Conservation (phyloP, 2,797 vertebrate species). For the Rhabdophis nuchalis region DNA sequence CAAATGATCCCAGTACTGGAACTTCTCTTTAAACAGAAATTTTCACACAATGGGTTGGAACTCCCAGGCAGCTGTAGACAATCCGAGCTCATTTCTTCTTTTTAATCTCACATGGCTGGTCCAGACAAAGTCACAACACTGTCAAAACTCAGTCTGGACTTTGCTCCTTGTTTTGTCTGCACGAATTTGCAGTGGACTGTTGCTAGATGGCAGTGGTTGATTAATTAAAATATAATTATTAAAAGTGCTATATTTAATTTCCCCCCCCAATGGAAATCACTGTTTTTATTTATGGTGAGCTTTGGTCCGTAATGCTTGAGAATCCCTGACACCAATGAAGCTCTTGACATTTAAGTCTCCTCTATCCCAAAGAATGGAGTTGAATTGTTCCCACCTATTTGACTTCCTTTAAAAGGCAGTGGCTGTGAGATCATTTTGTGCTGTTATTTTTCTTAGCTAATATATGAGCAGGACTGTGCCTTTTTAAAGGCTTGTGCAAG, state of each 20-base stretch:
- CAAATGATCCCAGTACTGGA: not conserved
- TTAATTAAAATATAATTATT: not conserved
- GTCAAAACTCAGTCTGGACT: not conserved
- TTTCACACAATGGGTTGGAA: not conserved
- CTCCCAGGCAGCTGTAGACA: not conserved
- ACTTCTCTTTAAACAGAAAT: not conserved
- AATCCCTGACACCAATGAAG: not conserved
- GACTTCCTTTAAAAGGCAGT: not conserved
- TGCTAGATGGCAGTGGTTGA: not conserved
- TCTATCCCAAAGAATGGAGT: not conserved
- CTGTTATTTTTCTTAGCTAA: not conserved
- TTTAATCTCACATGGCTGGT: not conserved
- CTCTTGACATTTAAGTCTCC: not conserved
- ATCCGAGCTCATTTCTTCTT: not conserved
- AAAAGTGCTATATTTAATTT: not conserved
- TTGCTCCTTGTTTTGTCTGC: not conserved
- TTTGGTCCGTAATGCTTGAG: not conserved
- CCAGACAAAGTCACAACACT: not conserved
- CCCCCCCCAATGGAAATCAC: not conserved
- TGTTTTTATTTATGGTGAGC: not conserved
- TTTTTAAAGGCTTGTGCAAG: not conserved
- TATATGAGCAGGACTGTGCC: not conserved
- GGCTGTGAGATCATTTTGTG: not conserved
- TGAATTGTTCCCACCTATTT: not conserved
- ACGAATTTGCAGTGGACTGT: not conserved